Base-by-base conservation (phyloP, 1,140 invertebrate species). In the Ostrea denselamellosa region DNA sequence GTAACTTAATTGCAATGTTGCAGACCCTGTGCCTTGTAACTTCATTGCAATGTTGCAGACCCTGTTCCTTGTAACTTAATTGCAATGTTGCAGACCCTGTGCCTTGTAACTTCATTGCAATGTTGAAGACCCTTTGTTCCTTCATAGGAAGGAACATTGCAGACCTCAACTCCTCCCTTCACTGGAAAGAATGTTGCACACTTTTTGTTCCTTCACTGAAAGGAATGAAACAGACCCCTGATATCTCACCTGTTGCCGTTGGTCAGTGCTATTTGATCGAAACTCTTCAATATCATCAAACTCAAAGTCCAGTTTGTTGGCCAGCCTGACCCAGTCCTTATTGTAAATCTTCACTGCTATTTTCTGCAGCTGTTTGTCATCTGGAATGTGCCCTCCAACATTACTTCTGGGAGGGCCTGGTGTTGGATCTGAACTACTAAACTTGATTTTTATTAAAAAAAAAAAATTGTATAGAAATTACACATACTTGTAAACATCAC, bases 231-330 rank as follows among this genome's bases (percentile, higher is more conserved):
- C 71, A 81, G 8, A 44, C 34, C 34, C 5, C 34, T 44, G n/a
- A 22, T n/a, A 62, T 83, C 82, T 53, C n/a, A 83, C 82, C 82
- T 83, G 82, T n/a, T 22, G n/a, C 7, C 82, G 44, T 52, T 52
- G 34, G 19, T 83, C 82, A n/a, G 51, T 83, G 22, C 28, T 53
- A 34, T 51, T 22, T n/a, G 51, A 53, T 54, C 12, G 9, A 54
- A 93, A 91, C 83, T 92, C 90, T 14, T 92, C 88, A 52, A 94
- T 89, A 87, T 94, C 94, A 19, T 93, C 90, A 53, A 85, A 84
- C 10, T 92, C 88, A 71, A 94, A 92, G 0, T 93, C 92, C 7
- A 94, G 91, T 71, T 92, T 92, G 87, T 94, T 94, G 51, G 92
- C 93, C 17, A 94, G 85, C n/a, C 92, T 88, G 51, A 90, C 90